A percentile compares a stretch with the other conserved stretches of the same genome.
phyloP scores from a whole-genome alignment of 2,113 vertebrate genomes.

The Lasiurus borealis region DNA sequence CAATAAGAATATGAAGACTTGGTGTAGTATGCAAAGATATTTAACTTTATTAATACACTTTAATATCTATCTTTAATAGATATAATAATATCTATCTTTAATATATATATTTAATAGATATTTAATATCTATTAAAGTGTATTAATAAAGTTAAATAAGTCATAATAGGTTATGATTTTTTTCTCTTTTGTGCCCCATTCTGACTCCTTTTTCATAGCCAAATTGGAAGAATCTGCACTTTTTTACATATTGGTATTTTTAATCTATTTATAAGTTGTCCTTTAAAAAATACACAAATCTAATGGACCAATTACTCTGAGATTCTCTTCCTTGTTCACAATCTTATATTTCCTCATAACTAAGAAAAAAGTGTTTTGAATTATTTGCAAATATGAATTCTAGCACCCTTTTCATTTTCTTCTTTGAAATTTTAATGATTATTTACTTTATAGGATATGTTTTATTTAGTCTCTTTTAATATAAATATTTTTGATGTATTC shows the following conservation, averaged over 20 bases:
- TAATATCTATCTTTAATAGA: neutral
- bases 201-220: neutral
- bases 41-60: neutral
- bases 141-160: too few relatives aligned
- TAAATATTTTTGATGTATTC: neutral
- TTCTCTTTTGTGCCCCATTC: neutral
- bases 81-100: too few relatives aligned
- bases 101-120: too few relatives aligned
- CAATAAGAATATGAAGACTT: neutral
- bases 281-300: neutral
- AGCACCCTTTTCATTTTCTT: neutral
- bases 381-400: neutral
- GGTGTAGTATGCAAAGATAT: neutral
- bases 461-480: neutral
- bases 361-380: neutral
- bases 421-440: slow-evolving; percentile 12
- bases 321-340: neutral
- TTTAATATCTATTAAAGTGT: too few relatives aligned
- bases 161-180: neutral
- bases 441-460: neutral
- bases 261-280: neutral
- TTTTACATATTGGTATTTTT: neutral
- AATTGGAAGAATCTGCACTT: neutral
- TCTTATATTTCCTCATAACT: neutral
- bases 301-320: neutral